phyloP scores from a whole-genome alignment of 2,113 vertebrate species.

The Mormoops blainvillei region DNA sequence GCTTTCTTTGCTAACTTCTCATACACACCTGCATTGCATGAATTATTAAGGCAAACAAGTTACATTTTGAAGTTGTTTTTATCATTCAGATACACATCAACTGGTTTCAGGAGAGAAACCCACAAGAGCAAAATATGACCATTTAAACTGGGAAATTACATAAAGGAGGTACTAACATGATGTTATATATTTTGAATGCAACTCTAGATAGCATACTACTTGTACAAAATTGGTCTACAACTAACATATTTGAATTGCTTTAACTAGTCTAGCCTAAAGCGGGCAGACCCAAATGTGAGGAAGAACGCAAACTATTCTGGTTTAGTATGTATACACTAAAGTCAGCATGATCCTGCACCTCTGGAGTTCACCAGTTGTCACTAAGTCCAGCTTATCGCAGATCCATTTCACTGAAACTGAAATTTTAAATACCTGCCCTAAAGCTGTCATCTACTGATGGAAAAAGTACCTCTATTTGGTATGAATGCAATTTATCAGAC shows the following conservation, averaged over 20 bases:
- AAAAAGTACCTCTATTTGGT: not conserved
- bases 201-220: not conserved
- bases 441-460: not conserved
- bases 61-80: slow-evolving; percentile 33
- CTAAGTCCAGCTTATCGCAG: not conserved
- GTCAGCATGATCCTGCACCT: not conserved
- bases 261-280: not conserved
- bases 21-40: not conserved
- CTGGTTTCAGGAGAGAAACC: slow-evolving; percentile 9
- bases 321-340: not conserved
- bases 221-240: not conserved
- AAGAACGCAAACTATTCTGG: not conserved
- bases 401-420: not conserved
- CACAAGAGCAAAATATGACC: not conserved
- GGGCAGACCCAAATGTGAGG: not conserved
- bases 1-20: slow-evolving; percentile 1
- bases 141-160: not conserved
- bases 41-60: slow-evolving; percentile 46
- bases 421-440: not conserved
- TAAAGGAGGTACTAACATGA: not conserved
- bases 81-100: slow-evolving; percentile 11
- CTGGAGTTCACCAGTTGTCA: not conserved
- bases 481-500: not conserved
- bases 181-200: not conserved
- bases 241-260: not conserved